Conservation (phyloP, 2,113 vertebrate species). For the Cygnus buccinator region DNA sequence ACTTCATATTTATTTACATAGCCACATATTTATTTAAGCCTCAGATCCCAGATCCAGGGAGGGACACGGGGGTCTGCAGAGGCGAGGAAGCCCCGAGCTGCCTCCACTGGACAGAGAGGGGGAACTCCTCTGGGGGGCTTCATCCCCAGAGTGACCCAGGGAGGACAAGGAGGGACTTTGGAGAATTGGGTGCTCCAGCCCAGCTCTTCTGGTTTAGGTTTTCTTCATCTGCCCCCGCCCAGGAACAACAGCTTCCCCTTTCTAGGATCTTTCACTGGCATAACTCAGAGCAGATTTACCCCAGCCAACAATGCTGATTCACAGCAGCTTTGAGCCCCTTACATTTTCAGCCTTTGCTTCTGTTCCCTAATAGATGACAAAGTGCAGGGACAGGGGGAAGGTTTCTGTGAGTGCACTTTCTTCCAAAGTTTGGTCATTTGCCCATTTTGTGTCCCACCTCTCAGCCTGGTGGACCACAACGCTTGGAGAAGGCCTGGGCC, state of each 20-base stretch:
- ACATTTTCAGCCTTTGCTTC: neutral
- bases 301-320: neutral
- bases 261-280: neutral
- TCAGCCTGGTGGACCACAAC: neutral
- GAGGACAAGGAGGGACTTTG: neutral
- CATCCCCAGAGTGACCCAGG: accelerated
- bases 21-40: slow-evolving; percentile 48
- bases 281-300: neutral
- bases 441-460: neutral
- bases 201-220: neutral
- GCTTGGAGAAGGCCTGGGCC: neutral
- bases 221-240: neutral
- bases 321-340: neutral
- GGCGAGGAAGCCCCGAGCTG: neutral
- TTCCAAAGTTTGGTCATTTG: neutral
- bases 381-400: accelerated
- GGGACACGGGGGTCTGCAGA: accelerated
- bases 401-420: neutral
- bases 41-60: neutral
- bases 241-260: neutral
- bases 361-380: neutral
- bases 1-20: slow-evolving; percentile 75
- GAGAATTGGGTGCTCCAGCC: neutral
- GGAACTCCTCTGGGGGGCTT: accelerated
- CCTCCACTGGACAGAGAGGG: neutral